Percentiles rank a stretch among this genome's conserved stretches.
Evolutionary conservation across 2,797 vertebrate genomes (phyloP).

Genomic region (Pristis pectinata): DNA sequence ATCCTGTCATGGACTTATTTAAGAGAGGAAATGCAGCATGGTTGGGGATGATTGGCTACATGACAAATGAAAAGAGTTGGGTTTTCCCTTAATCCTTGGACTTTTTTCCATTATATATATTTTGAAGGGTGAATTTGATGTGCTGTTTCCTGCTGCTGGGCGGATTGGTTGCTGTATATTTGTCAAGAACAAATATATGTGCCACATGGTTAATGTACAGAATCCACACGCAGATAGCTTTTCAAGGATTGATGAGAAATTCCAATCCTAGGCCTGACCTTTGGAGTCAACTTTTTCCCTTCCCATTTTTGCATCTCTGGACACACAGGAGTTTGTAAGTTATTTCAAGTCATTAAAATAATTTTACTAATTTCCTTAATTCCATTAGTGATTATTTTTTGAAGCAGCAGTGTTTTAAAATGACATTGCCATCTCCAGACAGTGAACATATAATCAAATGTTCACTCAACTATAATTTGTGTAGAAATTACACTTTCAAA

Average conservation of each 20-base stretch:
- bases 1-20: neutral
- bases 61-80: neutral
- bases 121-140: neutral
- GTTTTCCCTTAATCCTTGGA: neutral
- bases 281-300: neutral
- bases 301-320: neutral
- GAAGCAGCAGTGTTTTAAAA: neutral
- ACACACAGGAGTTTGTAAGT: neutral
- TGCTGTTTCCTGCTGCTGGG: neutral
- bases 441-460: neutral
- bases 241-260: neutral
- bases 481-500: neutral
- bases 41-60: neutral
- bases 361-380: constrained; percentile 14
- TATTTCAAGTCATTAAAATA: constrained; percentile 25
- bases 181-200: neutral
- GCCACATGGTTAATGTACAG: neutral
- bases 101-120: neutral
- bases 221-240: neutral
- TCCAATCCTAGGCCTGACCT: neutral
- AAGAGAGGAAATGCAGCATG: neutral
- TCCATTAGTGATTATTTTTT: neutral
- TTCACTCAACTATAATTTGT: neutral
- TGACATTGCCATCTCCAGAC: neutral
- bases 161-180: neutral